Evolutionary conservation across 2,888 invertebrate genomes (phyloP), one percentile per base, ranked within the genome.

Genomic region (Esperia sulphurella): DNA sequence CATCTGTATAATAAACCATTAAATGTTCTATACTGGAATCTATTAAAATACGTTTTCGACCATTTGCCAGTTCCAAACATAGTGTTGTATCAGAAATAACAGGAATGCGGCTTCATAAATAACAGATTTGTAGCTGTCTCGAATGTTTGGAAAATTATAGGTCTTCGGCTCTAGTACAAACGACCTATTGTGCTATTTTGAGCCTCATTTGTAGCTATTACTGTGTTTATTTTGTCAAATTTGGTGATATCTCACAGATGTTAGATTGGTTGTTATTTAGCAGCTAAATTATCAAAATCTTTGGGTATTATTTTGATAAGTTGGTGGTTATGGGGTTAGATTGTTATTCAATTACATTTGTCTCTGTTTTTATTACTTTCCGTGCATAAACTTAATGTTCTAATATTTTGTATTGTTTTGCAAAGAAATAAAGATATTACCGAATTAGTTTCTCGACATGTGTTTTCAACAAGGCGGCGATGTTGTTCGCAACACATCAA

Each of bases 41-140:
- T n/a, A 21, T 3, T 14, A 43, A 33, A 31, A 31, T 14, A 33
- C 1, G 9, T 8, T 7, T 39, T 14, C 10, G 14, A 33, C 12
- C 33, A 43, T 43, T 33, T 43, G 13, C 10, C 4, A 28, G 31
- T 8, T 14, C 43, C 43, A 33, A 43, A 43, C 28, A 14, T 12
- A 14, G 43, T 9, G 38, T 12, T 21, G n/a, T 13, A 12, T 38
- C 29, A 8, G 29, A 41, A 41, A 33, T n/a, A 9, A 7, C 12
- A 33, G 29, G 12, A 13, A 33, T 44, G 29, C 21, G 14, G 40
- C 40, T 54, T 53, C 52, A 48, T 52, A 54, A 57, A 54, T 56
- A 49, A 48, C 43, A 43, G 48, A 49, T 51, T 50, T 54, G 54
- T 51, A 13, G 41, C 45, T 31, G 39, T 14, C 43, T 37, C 35